Base-by-base conservation (phyloP, 30 jellyfish, hydroid and myxozoan genomes). In the Hydra vulgaris region DNA sequence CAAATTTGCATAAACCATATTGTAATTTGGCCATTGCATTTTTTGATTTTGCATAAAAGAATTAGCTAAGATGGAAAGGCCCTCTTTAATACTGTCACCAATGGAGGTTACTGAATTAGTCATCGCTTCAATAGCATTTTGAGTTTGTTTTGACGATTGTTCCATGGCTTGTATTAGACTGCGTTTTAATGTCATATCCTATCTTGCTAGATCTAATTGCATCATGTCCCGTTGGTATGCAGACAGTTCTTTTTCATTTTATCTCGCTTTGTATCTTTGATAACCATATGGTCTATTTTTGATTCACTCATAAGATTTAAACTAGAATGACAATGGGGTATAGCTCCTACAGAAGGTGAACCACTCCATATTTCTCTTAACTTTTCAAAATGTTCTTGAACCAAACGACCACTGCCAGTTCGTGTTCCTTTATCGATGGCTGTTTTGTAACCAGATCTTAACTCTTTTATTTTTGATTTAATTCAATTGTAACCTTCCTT, bases 341-440 rank as follows among this genome's bases (percentile, higher is more conserved):
- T 68, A 8, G 75, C 75, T 20, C 23, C 27, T n/a, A 74, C 90
- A 17, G 89, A 76, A 23, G 85, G 90, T 15, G 70, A 83, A 7
- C 84, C 88, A 20, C 89, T 87, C 92, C 87, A 84, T 74, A 84
- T 77, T 73, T 76, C 76, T 72, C 26, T 25, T 26, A 76, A 22
- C 74, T 54, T 19, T 0, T 75, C 83, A 83, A 53, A 84, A 74
- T 83, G 55, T 27, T 76, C 81, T 23, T 22, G 25, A n/a, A 84
- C 85, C 17, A 84, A 17, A 26, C 71, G 79, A 17, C 92, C 92
- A 66, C 89, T 4, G 12, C 88, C 92, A 7, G 92, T 54, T 25
- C 88, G 76, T 56, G 88, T 66, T 25, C 92, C 92, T 25, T 25
- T 82, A 24, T 54, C 88, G 25, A 84, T 23, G 17, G 84, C 89